These are phyloP conservation scores for Calyptomena viridis DNA, from an alignment of 2,113 vertebrate genomes.

Conservation along the genomic window DNA sequence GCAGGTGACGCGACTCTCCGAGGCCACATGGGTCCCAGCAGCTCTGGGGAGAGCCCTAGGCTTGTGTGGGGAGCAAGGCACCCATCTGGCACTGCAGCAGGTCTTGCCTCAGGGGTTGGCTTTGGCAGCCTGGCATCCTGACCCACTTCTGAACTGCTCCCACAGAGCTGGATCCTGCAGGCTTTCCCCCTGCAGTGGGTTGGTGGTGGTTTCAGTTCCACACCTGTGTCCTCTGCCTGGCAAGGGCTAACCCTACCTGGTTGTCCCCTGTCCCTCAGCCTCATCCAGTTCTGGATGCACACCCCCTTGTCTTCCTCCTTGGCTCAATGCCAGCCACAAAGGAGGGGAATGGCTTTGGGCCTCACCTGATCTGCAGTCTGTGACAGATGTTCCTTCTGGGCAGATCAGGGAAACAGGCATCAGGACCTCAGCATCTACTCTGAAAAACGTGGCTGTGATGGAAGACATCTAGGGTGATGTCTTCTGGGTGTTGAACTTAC, in stretches of 20 bases:
- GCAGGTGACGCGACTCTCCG: background rate
- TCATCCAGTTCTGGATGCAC: background rate
- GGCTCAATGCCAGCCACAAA: background rate
- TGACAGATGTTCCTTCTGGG: background rate
- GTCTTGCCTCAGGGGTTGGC: background rate
- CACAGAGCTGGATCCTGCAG: background rate
- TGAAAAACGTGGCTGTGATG: background rate
- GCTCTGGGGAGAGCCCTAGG: background rate
- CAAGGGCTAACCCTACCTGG: background rate
- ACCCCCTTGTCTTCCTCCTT: background rate
- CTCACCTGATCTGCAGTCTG: background rate
- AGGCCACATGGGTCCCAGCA: background rate
- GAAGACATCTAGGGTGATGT: background rate
- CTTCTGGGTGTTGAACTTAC: background rate
- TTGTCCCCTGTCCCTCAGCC: background rate
- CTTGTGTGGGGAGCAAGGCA: no score
- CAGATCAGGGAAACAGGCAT: background rate
- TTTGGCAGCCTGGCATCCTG: background rate
- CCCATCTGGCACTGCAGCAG: background rate
- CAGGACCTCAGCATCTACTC: background rate
- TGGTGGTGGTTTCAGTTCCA: background rate
- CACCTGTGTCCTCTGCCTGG: rapidly evolving
- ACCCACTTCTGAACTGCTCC: background rate
- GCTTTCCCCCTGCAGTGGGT: background rate
- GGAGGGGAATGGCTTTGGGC: background rate